Percentiles rank a stretch among this genome's conserved stretches.
These are phyloP conservation scores for Protula sp. DNA, from an alignment of 2,888 invertebrate genomes.

Conservation along the genomic window DNA sequence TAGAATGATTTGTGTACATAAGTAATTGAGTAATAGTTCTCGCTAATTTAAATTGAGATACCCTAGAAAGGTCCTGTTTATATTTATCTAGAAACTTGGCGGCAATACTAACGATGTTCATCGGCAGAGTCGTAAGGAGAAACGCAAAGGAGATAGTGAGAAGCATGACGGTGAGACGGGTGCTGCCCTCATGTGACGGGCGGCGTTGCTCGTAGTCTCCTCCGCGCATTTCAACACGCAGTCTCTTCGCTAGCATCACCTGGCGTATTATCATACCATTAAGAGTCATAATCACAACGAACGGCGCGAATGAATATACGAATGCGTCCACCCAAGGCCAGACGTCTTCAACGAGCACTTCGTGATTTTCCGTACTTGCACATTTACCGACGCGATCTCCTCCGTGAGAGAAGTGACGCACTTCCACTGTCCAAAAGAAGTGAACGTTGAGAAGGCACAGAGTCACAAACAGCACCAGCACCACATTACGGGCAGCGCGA, in stretches of 20 bases:
- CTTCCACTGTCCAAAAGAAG: conserved; percentile 41
- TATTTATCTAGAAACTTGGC: conserved; percentile 17
- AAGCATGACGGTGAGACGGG: conserved; percentile 42
- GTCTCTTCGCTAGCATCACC: conserved; percentile 1
- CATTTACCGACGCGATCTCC: conserved; percentile 20
- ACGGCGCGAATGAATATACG: conserved; percentile 40
- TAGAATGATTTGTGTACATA: conserved; percentile 48
- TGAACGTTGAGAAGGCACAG: conserved; percentile 41
- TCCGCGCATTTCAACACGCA: background rate
- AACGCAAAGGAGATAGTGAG: conserved; percentile 46
- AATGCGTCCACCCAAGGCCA: conserved; percentile 47
- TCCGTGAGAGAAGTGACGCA: conserved; percentile 7
- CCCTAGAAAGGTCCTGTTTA: conserved; percentile 17
- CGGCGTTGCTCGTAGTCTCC: conserved; percentile 13
- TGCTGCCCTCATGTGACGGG: conserved; percentile 21
- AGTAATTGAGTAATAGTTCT: conserved; percentile 39
- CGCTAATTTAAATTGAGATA: conserved; percentile 32
- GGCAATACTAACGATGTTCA: conserved; percentile 37
- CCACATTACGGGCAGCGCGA: conserved; percentile 34
- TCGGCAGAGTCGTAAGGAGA: conserved; percentile 43
- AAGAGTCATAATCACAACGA: conserved; percentile 34
- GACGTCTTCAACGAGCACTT: conserved; percentile 26
- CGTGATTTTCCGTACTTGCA: conserved; percentile 18
- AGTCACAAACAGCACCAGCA: conserved; percentile 25
- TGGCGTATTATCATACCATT: conserved; percentile 42